These are phyloP conservation scores for Cyprinodon tularosa DNA, from an alignment of 2,113 vertebrate genomes.

Conservation along the genomic window DNA sequence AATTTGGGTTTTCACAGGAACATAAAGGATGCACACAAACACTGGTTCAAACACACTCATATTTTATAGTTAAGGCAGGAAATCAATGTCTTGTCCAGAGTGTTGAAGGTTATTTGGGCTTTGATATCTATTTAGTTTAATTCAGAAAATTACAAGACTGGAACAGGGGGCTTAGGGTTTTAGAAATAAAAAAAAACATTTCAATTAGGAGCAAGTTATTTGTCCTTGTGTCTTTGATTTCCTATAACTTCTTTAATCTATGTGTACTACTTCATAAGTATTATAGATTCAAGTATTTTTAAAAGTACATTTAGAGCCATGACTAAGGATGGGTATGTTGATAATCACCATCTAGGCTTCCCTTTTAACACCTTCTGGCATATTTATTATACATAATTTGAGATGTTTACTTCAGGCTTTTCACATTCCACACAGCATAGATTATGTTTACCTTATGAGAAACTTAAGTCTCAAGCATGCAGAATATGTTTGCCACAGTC, in stretches of 20 bases:
- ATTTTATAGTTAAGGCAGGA: conserved; percentile 15
- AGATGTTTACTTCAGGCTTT: background rate
- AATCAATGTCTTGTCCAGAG: background rate
- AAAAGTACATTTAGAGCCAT: background rate
- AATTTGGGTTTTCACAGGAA: conserved; percentile 49
- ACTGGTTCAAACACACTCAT: background rate
- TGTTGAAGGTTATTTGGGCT: conserved; percentile 10
- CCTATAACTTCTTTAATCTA: too few relatives aligned
- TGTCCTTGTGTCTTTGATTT: background rate
- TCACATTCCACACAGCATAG: background rate
- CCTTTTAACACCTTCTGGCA: conserved; percentile 4
- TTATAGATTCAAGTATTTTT: background rate
- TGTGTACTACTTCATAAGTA: background rate
- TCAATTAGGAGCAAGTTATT: background rate
- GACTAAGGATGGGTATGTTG: background rate
- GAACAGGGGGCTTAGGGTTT: background rate
- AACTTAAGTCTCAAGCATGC: background rate
- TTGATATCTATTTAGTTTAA: background rate
- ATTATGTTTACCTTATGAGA: conserved; percentile 1
- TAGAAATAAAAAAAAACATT: background rate
- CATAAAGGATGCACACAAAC: background rate
- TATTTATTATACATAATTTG: background rate
- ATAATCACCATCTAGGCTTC: conserved; percentile 16
- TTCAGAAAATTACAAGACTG: background rate
- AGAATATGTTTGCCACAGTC: background rate